These are phyloP conservation scores for Columba janthina DNA, from an alignment of 2,113 vertebrate genomes.

Conservation along the genomic window DNA sequence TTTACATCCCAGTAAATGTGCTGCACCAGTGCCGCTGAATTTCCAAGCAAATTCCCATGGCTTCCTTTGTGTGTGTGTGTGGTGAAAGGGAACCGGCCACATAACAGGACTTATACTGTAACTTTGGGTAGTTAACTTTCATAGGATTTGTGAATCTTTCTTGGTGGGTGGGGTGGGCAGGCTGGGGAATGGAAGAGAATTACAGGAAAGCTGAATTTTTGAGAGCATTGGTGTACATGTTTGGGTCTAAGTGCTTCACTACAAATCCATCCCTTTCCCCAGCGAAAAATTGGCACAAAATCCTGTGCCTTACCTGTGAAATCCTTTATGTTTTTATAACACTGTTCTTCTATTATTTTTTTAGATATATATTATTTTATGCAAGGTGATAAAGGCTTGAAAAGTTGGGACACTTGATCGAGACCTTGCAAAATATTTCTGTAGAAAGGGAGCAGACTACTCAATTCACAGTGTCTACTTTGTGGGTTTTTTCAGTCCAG, in stretches of 20 bases:
- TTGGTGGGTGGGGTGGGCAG: background rate
- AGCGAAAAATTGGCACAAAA: background rate
- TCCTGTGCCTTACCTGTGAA: background rate
- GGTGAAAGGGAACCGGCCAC: background rate
- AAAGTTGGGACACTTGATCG: background rate
- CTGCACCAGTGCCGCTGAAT: accelerated
- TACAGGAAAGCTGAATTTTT: background rate
- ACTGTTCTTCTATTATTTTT: accelerated
- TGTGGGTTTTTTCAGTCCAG: background rate
- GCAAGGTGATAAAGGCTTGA: background rate
- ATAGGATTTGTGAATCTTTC: background rate
- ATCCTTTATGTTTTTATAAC: background rate
- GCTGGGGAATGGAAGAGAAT: background rate
- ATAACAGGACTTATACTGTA: background rate
- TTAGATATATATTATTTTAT: background rate
- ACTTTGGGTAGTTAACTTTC: background rate
- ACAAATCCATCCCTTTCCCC: background rate
- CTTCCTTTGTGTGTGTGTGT: conserved; percentile 19
- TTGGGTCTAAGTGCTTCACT: background rate
- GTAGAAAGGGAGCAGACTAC: background rate
- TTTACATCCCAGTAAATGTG: background rate
- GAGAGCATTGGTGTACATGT: background rate
- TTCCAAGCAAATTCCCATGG: conserved; percentile 24
- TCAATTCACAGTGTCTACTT: background rate
- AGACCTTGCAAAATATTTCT: background rate